phyloP scores from a whole-genome alignment of 2,113 vertebrate species.

The Perognathus longimembris region DNA sequence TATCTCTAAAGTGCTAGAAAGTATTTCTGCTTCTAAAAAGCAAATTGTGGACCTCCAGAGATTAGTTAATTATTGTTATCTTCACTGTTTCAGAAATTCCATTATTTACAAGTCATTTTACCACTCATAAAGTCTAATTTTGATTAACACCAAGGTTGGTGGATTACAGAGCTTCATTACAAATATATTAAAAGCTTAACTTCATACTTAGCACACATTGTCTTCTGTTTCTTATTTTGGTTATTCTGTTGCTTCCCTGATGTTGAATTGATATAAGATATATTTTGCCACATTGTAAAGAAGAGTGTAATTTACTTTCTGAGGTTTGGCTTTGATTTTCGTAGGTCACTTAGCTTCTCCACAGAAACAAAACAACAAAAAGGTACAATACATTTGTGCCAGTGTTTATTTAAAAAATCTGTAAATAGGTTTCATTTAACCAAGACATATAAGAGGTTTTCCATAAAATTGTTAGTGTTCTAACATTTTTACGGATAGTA shows the following conservation, averaged over 20 bases:
- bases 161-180: conserved; percentile 39
- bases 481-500: background rate
- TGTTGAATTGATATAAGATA: background rate
- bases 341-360: background rate
- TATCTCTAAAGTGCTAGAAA: conserved; percentile 42
- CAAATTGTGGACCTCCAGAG: conserved; percentile 64
- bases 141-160: conserved; percentile 45
- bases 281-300: conserved; percentile 15
- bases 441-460: background rate
- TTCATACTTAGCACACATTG: background rate
- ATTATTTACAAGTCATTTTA: conserved; percentile 56
- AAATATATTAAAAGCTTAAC: conserved; percentile 39
- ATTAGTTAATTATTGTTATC: conserved; percentile 32
- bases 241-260: background rate
- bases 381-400: background rate
- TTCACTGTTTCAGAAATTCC: conserved; percentile 65
- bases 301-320: background rate
- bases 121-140: conserved; percentile 20
- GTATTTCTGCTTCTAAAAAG: background rate
- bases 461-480: background rate
- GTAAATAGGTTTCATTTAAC: background rate
- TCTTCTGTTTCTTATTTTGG: background rate
- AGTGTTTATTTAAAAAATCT: background rate
- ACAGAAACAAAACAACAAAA: background rate
- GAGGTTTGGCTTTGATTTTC: conserved; percentile 32